A percentile compares a stretch with the other conserved stretches of the same genome.
Conservation (phyloP, 2,888 invertebrate species). For the Barypeithes pellucidus region DNA sequence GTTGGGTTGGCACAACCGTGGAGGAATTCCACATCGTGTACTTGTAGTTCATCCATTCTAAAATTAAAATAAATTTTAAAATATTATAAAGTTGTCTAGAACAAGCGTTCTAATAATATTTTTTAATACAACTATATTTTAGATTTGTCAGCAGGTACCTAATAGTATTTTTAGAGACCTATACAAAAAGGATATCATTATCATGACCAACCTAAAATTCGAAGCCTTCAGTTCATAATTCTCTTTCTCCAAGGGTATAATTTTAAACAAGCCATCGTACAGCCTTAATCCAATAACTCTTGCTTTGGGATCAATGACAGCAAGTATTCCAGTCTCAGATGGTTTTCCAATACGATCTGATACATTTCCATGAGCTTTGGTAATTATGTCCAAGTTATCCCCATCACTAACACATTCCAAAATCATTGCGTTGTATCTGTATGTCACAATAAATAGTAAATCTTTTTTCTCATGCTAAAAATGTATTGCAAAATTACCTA, state of each 20-base stretch:
- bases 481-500: constrained; percentile 59
- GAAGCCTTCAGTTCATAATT: constrained; percentile 95
- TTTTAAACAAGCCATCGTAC: constrained; percentile 97
- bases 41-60: constrained; percentile 75
- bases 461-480: constrained; percentile 89
- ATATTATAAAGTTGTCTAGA: too few species aligned
- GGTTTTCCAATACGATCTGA: constrained; percentile 95
- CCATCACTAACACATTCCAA: constrained; percentile 87
- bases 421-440: constrained; percentile 97
- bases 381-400: constrained; percentile 92
- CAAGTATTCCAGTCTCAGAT: constrained; percentile 96
- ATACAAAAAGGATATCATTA: not conserved
- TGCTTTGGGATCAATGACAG: constrained; percentile 96
- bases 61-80: not conserved
- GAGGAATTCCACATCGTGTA: constrained; percentile 96
- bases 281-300: constrained; percentile 95
- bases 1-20: constrained; percentile 95
- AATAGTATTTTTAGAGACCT: too few species aligned
- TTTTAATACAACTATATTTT: too few species aligned
- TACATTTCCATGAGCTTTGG: constrained; percentile 97
- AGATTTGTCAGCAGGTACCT: too few species aligned
- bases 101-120: too few species aligned
- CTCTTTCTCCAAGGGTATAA: constrained; percentile 95
- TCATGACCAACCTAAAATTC: constrained; percentile 76
- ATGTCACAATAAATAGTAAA: constrained; percentile 92